These are phyloP conservation scores for Brachionus rotundiformis DNA, from an alignment of 1,140 invertebrate species.

Conservation along the genomic window DNA sequence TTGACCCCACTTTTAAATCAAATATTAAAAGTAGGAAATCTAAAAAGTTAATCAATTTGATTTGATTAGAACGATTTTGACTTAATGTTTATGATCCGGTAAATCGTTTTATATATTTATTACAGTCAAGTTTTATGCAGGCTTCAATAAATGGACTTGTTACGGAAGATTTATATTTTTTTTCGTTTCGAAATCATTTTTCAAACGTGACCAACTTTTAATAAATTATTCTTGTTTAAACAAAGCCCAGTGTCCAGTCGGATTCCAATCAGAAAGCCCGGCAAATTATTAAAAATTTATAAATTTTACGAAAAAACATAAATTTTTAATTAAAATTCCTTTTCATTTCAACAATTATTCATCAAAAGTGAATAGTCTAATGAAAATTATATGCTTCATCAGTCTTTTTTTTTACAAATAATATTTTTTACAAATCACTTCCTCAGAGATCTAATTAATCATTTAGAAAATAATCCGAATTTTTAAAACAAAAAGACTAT, in stretches of 20 bases:
- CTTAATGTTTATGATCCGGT: neutral
- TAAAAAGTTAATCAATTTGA: conserved; percentile 10
- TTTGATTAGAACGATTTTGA: conserved; percentile 1
- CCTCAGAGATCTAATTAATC: neutral
- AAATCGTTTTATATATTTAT: neutral
- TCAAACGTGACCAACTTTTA: neutral
- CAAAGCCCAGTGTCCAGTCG: neutral
- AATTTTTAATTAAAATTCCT: conserved; percentile 23
- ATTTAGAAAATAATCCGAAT: neutral
- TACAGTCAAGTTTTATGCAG: neutral
- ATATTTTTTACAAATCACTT: neutral
- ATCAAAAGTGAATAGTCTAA: neutral
- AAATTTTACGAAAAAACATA: neutral
- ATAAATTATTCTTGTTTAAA: neutral
- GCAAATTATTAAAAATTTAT: conserved; percentile 8
- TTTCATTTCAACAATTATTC: neutral
- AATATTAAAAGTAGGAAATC: conserved; percentile 10
- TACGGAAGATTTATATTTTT: neutral
- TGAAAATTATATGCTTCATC: neutral
- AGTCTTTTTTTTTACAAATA: neutral
- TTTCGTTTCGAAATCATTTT: neutral
- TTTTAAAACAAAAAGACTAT: no score
- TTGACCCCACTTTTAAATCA: conserved; percentile 12
- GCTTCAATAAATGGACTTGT: neutral
- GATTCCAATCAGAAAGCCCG: neutral